Base-by-base conservation (phyloP, 1,140 invertebrate genomes). In the Macrobrachium rosenbergii region DNA sequence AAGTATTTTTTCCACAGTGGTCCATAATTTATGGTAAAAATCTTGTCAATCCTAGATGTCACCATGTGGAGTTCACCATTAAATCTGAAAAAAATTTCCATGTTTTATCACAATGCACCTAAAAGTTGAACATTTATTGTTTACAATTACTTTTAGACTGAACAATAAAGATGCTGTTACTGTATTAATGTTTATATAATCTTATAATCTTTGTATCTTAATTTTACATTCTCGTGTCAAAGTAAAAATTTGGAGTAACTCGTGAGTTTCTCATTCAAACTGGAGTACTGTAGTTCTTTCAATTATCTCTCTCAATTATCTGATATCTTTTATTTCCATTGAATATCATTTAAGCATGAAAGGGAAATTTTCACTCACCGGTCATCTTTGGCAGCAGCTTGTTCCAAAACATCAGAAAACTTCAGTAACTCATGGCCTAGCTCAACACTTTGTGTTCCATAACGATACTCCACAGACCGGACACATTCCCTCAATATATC, bases 21-120 rank as follows among this genome's bases (percentile, higher is more conserved):
- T 73, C 85, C 85, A 87, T 87, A 87, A 63, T 87, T 87, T 17
- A 87, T 12, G 17, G 85, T 87, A 45, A 87, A 87, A 59, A 87
- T 87, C 23, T 81, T 69, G 76, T 87, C 72, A 23, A 87, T 23
- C 63, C 85, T 87, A 11, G 58, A 81, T 52, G 21, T 73, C 16
- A 87, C 85, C 21, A 12, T 67, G 21, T 28, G 21, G n/a, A 76
- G 19, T 52, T 75, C 64, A 60, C 76, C 85, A 63, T 82, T n/a
- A 82, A 62, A 60, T 73, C 85, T 87, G 78, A 12, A 80, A 81
- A 52, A 75, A 76, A 76, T 21, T 7, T 21, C 17, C 17, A 52
- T 16, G 52, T 45, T 52, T 8, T 45, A 19, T 21, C 8, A 45
- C 19, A 16, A 11, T 59, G 21, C 14, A 58, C 10, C 19, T n/a